Evolutionary conservation across 2,888 invertebrate species (phyloP).

Genomic region (Teinopalpus imperialis): DNA sequence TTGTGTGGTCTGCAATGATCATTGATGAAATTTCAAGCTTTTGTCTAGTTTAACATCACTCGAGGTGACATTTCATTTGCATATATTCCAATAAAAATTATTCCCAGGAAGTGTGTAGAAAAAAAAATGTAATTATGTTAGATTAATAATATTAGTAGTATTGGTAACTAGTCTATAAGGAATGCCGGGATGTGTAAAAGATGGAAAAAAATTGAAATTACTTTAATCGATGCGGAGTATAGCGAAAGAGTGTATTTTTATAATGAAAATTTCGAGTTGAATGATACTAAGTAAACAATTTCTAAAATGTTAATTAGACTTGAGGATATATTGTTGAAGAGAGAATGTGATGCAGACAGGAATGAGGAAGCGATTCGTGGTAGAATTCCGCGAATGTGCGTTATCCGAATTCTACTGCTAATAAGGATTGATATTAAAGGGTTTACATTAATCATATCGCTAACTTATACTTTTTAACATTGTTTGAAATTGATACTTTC

Average conservation of each 20-base stretch:
- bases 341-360: conserved; percentile 36
- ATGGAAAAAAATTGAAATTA: conserved; percentile 42
- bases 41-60: conserved; percentile 52
- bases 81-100: conserved; percentile 48
- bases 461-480: conserved; percentile 61
- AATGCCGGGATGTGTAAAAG: conserved; percentile 62
- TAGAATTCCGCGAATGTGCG: conserved; percentile 41
- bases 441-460: conserved; percentile 74
- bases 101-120: conserved; percentile 74
- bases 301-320: conserved; percentile 70
- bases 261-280: conserved; percentile 57
- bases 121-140: conserved; percentile 65
- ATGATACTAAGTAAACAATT: conserved; percentile 53
- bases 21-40: conserved; percentile 80
- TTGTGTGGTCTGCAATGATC: conserved; percentile 55
- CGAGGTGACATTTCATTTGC: conserved; percentile 40
- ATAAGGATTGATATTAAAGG: conserved; percentile 52
- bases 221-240: conserved; percentile 41
- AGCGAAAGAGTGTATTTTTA: conserved; percentile 72
- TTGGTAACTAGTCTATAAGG: conserved; percentile 57
- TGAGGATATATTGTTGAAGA: conserved; percentile 50
- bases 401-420: conserved; percentile 63
- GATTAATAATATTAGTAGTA: conserved; percentile 64
- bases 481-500: conserved; percentile 67
- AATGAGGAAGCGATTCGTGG: conserved; percentile 43